Conservation (phyloP, 2,113 vertebrate species). For the Actenoides hombroni region DNA sequence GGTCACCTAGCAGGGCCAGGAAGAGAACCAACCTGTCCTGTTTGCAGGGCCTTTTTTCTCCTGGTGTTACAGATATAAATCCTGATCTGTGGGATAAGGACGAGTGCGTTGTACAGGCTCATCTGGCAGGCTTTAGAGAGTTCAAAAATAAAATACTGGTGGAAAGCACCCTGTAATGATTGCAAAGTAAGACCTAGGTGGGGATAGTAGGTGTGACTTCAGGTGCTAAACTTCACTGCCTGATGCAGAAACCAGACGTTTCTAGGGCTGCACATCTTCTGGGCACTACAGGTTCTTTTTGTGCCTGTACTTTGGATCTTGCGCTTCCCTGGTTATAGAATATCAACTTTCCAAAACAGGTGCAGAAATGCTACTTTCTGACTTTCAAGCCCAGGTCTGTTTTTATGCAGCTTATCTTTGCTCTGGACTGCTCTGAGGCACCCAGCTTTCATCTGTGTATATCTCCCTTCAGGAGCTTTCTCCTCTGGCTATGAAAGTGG, state of each 20-base stretch:
- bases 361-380: neutral
- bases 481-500: neutral
- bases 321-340: neutral
- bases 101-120: neutral
- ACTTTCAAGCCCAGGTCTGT: neutral
- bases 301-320: neutral
- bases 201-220: neutral
- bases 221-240: neutral
- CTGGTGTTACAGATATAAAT: neutral
- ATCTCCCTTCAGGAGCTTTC: neutral
- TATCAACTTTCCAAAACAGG: neutral
- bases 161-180: neutral
- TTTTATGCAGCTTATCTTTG: neutral
- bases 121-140: neutral
- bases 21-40: neutral
- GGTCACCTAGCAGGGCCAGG: neutral
- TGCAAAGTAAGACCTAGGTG: neutral
- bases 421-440: neutral
- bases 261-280: neutral
- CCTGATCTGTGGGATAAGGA: neutral
- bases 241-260: neutral
- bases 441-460: neutral
- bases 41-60: neutral
- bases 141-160: neutral
- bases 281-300: neutral